A percentile compares a stretch with the other conserved stretches of the same genome.
These are phyloP conservation scores for Melinaea marsaeus DNA, from an alignment of 2,888 invertebrate genomes.

Conservation along the genomic window DNA sequence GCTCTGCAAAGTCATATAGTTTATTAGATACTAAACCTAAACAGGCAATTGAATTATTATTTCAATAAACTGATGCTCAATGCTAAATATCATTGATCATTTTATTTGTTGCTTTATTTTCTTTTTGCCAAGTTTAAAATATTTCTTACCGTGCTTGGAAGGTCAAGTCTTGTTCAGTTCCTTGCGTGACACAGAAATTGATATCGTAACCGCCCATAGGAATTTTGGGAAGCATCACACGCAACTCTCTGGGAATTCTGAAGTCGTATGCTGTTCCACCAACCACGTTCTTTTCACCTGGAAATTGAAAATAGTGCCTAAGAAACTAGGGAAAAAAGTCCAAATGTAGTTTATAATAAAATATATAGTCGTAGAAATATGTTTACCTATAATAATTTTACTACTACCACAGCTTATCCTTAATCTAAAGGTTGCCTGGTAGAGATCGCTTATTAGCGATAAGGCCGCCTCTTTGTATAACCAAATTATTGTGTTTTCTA, in stretches of 20 bases:
- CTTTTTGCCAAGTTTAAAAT: neutral
- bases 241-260: constrained; percentile 80
- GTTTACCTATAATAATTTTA: no score
- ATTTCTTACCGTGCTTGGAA: constrained; percentile 80
- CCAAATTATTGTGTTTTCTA: no score
- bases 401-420: no score
- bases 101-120: neutral
- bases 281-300: constrained; percentile 84
- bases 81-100: neutral
- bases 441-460: no score
- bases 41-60: no score
- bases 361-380: no score
- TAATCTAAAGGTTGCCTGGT: no score
- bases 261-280: constrained; percentile 86
- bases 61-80: no score
- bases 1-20: constrained; percentile 62
- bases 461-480: no score
- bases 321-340: neutral
- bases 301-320: constrained; percentile 25
- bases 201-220: constrained; percentile 87
- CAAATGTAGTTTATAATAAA: neutral
- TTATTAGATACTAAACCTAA: no score
- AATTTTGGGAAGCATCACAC: constrained; percentile 81
- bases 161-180: constrained; percentile 72
- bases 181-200: constrained; percentile 86